phyloP scores from a whole-genome alignment of 1,140 invertebrate genomes.

The Leguminivora glycinivorella region DNA sequence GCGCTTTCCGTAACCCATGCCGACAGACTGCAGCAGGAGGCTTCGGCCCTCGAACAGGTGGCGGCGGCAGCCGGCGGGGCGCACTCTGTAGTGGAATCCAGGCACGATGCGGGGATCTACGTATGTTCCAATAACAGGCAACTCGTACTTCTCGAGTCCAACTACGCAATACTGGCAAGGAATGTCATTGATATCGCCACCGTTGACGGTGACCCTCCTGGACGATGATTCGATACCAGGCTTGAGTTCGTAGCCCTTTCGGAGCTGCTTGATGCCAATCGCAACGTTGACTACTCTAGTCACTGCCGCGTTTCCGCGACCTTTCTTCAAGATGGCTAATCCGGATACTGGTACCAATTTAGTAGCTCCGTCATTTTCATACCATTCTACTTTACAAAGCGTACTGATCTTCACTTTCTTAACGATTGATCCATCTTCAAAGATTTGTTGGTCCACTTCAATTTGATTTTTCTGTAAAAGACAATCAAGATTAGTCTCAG shows the following conservation, averaged over 20 bases:
- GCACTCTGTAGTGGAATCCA: conserved; percentile 86
- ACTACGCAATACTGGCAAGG: conserved; percentile 84
- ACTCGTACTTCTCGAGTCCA: conserved; percentile 84
- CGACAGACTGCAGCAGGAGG: conserved; percentile 82
- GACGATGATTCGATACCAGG: conserved; percentile 82
- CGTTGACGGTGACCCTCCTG: conserved; percentile 81
- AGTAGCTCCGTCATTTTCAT: conserved; percentile 80
- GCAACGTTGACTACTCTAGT: conserved; percentile 80
- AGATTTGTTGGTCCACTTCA: conserved; percentile 71
- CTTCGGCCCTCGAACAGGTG: conserved; percentile 84
- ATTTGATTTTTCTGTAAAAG: conserved; percentile 72
- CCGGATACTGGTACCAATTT: conserved; percentile 81
- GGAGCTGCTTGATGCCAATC: conserved; percentile 80
- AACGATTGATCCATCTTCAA: conserved; percentile 77
- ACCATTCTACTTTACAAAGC: conserved; percentile 84
- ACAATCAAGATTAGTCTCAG: conserved; percentile 15
- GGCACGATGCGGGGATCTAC: conserved; percentile 86
- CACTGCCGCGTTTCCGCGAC: conserved; percentile 72
- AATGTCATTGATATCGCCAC: conserved; percentile 81
- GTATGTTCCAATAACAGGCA: conserved; percentile 88
- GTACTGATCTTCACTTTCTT: conserved; percentile 83
- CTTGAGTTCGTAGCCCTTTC: conserved; percentile 81
- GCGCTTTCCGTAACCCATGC: conserved; percentile 88
- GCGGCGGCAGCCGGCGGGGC: conserved; percentile 81
- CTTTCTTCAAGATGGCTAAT: conserved; percentile 79